Evolutionary conservation across 2,888 invertebrate species (phyloP), one percentile per base, ranked within the genome.

Genomic region (Mythimna albipuncta): DNA sequence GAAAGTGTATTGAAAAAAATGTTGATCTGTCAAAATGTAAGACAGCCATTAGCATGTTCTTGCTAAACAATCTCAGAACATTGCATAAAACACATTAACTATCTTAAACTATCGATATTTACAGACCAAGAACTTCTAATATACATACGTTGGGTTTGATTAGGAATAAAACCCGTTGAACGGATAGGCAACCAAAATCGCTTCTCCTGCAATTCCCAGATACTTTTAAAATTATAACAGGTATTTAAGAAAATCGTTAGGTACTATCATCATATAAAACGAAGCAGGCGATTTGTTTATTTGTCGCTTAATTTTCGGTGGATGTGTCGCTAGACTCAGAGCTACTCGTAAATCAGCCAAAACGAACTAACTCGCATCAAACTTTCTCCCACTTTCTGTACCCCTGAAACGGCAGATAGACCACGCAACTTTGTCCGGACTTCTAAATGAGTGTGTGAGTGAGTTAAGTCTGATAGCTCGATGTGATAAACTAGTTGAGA

Each of bases 281-380:
- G 16, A 67, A 13, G 10, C n/a, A 38, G n/a, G 2, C 38, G 52
- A 44, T 13, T 47, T 44, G 13, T 11, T 2, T n/a, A 38, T 32
- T 16, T 10, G 13, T 21, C 7, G 38, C 21, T 21, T 61, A 7
- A 38, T 21, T 41, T 16, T 54, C 11, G 32, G 13, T 54, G 13
- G 44, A 44, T 44, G 54, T 70, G 21, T 44, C 4, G 68, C 19
- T 65, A 65, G 16, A 41, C 54, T 38, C 16, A 19, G 13, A 26
- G 38, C 13, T 52, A 11, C 10, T 44, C 44, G 38, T 38, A 41
- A 41, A 52, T 52, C 71, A 41, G 50, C 50, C 41, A 72, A 32
- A 52, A 41, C 32, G 41, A 71, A 13, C 32, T 6, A 52, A 21
- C n/a, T 2, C 64, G 10, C 38, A 16, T 16, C 16, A 44, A 21